Base-by-base conservation (phyloP, 2,113 vertebrate genomes). In the Sinocyclocheilus maitianheensis region DNA sequence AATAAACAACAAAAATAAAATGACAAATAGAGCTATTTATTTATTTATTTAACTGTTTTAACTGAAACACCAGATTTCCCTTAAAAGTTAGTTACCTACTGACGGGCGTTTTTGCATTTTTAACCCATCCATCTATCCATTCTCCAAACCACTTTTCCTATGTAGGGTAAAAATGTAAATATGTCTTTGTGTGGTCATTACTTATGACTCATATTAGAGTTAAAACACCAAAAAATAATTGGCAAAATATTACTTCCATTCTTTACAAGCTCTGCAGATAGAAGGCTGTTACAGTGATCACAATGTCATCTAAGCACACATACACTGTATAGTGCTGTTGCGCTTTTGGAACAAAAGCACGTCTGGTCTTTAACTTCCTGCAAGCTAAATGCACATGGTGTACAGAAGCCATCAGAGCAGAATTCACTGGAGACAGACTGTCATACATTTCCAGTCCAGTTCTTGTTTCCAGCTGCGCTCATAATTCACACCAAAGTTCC, bases 391-490 rank as follows among this genome's bases (percentile, higher is more conserved):
- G 65, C 14, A 51, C 74, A 48, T 16, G 16, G 16, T 40, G 67
- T 40, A 30, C 43, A 16, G 22, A 76, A 51, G n/a, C 43, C n/a
- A 76, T 76, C 3, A 14, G 43, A 76, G 14, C 12, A 46, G 5
- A 76, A 53, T 51, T 77, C 74, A 77, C 74, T 26, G 74, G 46
- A 51, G 46, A 77, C 46, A 77, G 5, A 22, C 7, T 30, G 5
- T 51, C 43, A 26, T 51, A 26, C 5, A 13, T 18, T 77, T 77
- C 74, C 74, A 76, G 74, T 76, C 74, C 74, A 77, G 24, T 76
- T 76, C 74, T 51, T 8, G 43, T 51, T 48, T 76, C 74, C 74
- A 51, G 74, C 74, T 76, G 74, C 12, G n/a, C n/a, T 24, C n/a
- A 24, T 51, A 46, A 51, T 51, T 48, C 12, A 16, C 22, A 48